Base-by-base conservation (phyloP, 2,797 vertebrate species). In the Bovichtus variegatus region DNA sequence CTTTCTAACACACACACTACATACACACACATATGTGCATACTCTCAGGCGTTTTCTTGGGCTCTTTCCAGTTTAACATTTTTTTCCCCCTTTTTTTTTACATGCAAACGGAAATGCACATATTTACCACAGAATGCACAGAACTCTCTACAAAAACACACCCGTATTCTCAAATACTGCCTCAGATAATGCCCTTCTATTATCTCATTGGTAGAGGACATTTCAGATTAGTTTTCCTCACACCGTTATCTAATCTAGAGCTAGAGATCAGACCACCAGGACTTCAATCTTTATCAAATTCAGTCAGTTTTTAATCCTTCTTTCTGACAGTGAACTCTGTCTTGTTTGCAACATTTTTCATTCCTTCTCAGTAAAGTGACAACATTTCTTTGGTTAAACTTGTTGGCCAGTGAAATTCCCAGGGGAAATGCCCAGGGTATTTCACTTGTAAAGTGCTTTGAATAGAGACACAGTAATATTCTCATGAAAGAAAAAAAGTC, bases 21-120 rank as follows among this genome's bases (percentile, higher is more conserved):
- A 40, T 21, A 70, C 36, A 71, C 36, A 70, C 46, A 46, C 49
- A 59, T 49, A 71, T 54, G 44, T 59, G 58, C 54, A 76, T 76
- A 82, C 38, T 31, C 50, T 73, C 68, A 89, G 80, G 73, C 83
- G 55, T 89, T 86, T 83, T 83, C 80, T 76, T 89, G 81, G 78
- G 65, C 41, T 80, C 55, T 53, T 74, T 92, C 76, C 86, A 92
- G 67, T 9, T 72, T 78, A 47, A 71, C 19, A 46, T 64, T 65
- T 63, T 57, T 69, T 64, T 38, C 10, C 23, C 40, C 0, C n/a
- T n/a, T n/a, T n/a, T n/a, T 40, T 83, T 83, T 82, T 69, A 71
- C 15, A 2, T 62, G 49, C 61, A 76, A n/a, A 57, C 60, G 84
- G 40, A 84, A 86, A 83, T 78, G 57, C 64, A 71, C 60, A 80